phyloP scores from a whole-genome alignment of 2,113 vertebrate genomes.

The Penelope pileata region DNA sequence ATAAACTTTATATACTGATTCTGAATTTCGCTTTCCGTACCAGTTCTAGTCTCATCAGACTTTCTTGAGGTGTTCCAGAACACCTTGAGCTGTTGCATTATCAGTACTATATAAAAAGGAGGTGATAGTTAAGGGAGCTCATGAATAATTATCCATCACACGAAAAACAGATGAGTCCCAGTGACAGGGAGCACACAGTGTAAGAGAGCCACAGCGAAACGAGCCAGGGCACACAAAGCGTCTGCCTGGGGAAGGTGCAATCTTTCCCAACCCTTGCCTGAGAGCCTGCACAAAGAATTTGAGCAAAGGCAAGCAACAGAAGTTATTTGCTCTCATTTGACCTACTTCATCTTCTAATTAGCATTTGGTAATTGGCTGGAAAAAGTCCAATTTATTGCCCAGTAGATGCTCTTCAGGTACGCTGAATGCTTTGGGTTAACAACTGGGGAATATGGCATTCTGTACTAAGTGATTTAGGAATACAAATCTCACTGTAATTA shows the following conservation, averaged over 20 bases:
- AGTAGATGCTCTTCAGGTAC: not conserved
- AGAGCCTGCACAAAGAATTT: not conserved
- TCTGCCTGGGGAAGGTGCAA: not conserved
- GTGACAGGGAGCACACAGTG: not conserved
- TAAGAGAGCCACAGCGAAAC: not conserved
- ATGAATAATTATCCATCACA: not conserved
- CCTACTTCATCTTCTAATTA: slow-evolving; percentile 50
- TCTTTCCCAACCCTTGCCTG: not conserved
- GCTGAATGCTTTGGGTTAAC: not conserved
- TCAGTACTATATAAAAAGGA: not conserved
- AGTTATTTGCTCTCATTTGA: slow-evolving; percentile 37
- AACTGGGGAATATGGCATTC: not conserved
- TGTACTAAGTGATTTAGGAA: not conserved
- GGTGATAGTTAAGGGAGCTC: not conserved
- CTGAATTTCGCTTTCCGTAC: not conserved
- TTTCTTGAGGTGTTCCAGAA: not conserved
- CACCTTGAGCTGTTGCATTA: not conserved
- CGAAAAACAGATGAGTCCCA: not conserved
- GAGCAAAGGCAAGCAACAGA: not conserved
- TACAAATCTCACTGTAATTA: slow-evolving; percentile 13
- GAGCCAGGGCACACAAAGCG: slow-evolving; percentile 41
- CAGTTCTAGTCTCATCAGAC: fast-evolving
- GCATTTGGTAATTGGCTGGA: slow-evolving; percentile 46
- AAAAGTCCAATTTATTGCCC: slow-evolving; percentile 31
- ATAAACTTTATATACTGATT: not conserved